Evolutionary conservation across 2,113 vertebrate genomes (phyloP), one percentile per base, ranked within the genome.

Genomic region (Vicugna pacos): DNA sequence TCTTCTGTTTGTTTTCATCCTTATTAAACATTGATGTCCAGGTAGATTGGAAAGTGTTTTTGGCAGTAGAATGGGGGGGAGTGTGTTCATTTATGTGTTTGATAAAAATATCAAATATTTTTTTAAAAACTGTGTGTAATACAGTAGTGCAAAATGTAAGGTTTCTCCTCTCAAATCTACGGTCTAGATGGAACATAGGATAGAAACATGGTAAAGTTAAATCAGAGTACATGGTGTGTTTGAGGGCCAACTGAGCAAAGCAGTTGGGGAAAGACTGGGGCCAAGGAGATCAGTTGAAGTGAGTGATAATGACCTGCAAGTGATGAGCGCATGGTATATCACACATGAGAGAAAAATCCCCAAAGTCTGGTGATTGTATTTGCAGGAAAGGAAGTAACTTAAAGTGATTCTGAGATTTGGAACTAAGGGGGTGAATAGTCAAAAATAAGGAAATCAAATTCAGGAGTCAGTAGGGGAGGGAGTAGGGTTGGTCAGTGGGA

Each of bases 401-500:
- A 54, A 73, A n/a, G 24, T 92, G 50, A 82, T 83, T 83, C 26
- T 92, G 81, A 89, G 67, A 30, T 79, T 93, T 97, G 80, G 30
- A 92, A 87, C 20, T 73, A 56, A 83, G 69, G 42, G 58, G 15
- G 46, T 85, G 26, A 91, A 92, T 81, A 22, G 76, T 92, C 38
- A 92, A 93, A 93, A 79, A 69, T 65, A 93, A 79, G 42, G 35
- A 83, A 77, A 81, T 93, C 3, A 76, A 96, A 95, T 65, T 69
- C 91, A 50, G 22, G 19, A 95, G 13, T 89, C 8, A 54, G 35
- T n/a, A 89, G 28, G 20, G 32, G 38, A 60, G 76, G n/a, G 42
- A 52, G 32, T 62, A 80, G 30, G 17, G 48, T 80, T 48, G 20
- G 46, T 89, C 26, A 77, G 6, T 90, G 62, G 35, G 26, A 50